These are phyloP conservation scores for Oryzaephilus surinamensis DNA, from an alignment of 1,140 invertebrate genomes.

Conservation along the genomic window DNA sequence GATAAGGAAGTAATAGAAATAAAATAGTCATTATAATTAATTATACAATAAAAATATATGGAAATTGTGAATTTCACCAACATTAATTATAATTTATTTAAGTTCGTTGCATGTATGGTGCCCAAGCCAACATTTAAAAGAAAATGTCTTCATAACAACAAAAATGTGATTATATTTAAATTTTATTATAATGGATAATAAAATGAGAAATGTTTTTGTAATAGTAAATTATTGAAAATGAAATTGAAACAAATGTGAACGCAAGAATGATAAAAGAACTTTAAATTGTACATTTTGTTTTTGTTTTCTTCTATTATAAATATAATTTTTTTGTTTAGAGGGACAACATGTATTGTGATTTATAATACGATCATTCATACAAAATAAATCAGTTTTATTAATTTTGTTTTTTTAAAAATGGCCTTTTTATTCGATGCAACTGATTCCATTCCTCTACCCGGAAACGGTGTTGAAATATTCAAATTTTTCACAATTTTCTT, in stretches of 20 bases:
- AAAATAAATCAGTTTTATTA: conserved; percentile 24
- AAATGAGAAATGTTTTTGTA: conserved; percentile 33
- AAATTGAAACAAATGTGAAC: conserved; percentile 4
- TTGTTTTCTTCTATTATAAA: conserved; percentile 13
- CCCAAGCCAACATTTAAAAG: conserved; percentile 18
- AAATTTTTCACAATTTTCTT: no score
- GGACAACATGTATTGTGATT: conserved; percentile 24
- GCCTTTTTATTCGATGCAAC: no score
- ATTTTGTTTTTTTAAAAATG: conserved; percentile 6
- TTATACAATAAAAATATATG: background rate
- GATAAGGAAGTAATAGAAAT: no score
- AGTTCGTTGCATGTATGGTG: conserved; percentile 20
- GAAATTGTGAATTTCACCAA: background rate
- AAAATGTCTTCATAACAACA: conserved; percentile 30
- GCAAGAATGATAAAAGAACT: background rate
- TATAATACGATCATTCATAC: conserved; percentile 17
- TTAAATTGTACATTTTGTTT: conserved; percentile 10
- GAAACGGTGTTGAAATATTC: no score
- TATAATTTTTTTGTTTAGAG: conserved; percentile 20
- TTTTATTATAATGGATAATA: conserved; percentile 29
- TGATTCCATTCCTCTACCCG: no score
- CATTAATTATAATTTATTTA: background rate
- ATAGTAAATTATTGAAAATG: conserved; percentile 32
- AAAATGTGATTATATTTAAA: conserved; percentile 33
- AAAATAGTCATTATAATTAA: background rate